Base-by-base conservation (phyloP, 2,888 invertebrate genomes). In the Pseudolycoriella hygida region DNA sequence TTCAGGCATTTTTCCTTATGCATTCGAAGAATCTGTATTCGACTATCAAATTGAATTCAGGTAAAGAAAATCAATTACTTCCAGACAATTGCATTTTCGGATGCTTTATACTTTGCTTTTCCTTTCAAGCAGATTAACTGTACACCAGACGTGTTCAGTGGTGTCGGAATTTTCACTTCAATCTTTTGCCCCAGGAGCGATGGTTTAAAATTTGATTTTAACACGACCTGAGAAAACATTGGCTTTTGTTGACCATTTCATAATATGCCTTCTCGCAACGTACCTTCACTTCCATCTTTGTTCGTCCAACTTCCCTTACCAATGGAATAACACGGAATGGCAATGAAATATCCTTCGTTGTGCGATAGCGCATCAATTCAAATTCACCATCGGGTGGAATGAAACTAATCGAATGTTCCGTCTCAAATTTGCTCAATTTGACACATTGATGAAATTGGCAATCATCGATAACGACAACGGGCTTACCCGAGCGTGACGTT, bases 361-460 rank as follows among this genome's bases (percentile, higher is more conserved):
- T 98, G 50, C 98, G 86, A 68, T 98, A 98, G 80, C 93, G 85
- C 98, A 99, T 99, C 30, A 99, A 76, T 66, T 99, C 98, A 60
- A 96, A 99, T 72, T 99, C 98, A 41, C 98, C 98, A 65, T 99
- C 98, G 1, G 98, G 98, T 48, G 98, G 98, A 60, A 99, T 98
- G 71, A 99, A 99, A 55, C 94, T 94, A 62, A 99, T 99, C 60
- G 96, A 94, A 72, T 98, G 98, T 66, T 99, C 98, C 0, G 97
- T 97, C 72, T 99, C 98, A 64, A 99, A 99, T 75, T 98, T 98
- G 65, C 93, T 94, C 47, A 99, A 74, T 64, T 98, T 98, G 43
- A 99, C 98, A 62, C 98, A 99, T 67, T 99, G 98, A 67, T 99
- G 98, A 69, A 99, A 99, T 70, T 99, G 98, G 58, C 98, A 98